Percentiles rank a stretch among this genome's conserved stretches.
phyloP scores from a whole-genome alignment of 2,113 vertebrate species.

The Otis tarda region DNA sequence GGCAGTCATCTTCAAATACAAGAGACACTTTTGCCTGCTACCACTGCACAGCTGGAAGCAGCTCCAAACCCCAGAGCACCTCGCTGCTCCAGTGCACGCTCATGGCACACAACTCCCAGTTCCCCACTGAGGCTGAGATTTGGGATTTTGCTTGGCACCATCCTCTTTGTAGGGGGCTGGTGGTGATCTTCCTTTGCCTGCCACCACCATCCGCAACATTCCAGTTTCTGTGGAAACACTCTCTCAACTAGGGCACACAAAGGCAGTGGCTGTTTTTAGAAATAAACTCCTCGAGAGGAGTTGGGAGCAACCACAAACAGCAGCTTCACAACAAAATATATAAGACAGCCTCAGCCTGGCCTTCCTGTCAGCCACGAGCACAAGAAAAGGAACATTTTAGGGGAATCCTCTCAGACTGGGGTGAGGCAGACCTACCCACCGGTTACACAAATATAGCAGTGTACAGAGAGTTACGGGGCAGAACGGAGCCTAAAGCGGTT shows the following conservation, averaged over 20 bases:
- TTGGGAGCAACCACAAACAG: neutral
- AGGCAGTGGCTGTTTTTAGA: neutral
- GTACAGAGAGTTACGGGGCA: neutral
- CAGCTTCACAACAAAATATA: neutral
- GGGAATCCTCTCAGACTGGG: neutral
- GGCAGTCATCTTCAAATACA: neutral
- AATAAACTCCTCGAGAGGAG: neutral
- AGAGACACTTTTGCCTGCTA: neutral
- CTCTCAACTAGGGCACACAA: neutral
- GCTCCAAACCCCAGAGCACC: neutral
- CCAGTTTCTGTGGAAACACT: neutral
- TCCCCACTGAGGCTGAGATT: neutral
- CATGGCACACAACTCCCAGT: neutral
- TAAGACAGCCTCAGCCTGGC: neutral
- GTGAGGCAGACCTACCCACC: neutral
- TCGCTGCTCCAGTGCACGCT: neutral
- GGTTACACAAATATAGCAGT: neutral
- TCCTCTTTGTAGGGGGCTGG: accelerated
- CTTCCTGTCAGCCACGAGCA: neutral
- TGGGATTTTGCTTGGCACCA: neutral
- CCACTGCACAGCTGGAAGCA: neutral
- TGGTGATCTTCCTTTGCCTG: neutral
- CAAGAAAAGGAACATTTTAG: neutral
- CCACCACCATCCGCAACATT: neutral
- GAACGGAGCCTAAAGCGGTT: neutral